Conservation (phyloP, 2,113 vertebrate species). For the Callipepla californica region DNA sequence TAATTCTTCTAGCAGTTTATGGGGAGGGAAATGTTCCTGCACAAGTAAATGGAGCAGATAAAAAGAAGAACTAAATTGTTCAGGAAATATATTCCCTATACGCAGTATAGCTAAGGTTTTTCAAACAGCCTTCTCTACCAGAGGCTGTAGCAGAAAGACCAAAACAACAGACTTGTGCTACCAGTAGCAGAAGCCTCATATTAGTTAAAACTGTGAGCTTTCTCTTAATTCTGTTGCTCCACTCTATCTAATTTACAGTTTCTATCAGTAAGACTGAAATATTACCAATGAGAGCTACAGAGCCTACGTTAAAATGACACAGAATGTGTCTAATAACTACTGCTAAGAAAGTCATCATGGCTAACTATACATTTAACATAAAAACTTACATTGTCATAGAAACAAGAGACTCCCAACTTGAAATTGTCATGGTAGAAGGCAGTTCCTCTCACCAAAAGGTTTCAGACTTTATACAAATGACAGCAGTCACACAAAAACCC, state of each 20-base stretch:
- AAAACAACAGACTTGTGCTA: not conserved
- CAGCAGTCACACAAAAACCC: not conserved
- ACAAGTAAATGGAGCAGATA: constrained; percentile 25
- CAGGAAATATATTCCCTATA: not conserved
- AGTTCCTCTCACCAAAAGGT: not conserved
- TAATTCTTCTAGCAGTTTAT: constrained; percentile 53
- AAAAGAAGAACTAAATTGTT: constrained; percentile 15
- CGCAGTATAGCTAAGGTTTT: not conserved
- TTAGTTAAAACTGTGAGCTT: not conserved
- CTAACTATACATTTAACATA: not conserved
- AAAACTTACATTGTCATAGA: constrained; percentile 9
- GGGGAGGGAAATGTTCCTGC: not conserved
- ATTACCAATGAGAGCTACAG: not conserved
- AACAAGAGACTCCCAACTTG: not conserved
- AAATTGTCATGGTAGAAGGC: not conserved
- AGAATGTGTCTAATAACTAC: not conserved
- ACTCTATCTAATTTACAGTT: not conserved
- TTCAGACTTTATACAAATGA: not conserved
- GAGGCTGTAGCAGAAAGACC: not conserved
- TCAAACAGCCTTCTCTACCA: not conserved
- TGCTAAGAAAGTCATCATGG: not conserved
- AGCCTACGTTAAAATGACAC: not conserved
- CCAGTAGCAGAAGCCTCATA: not conserved
- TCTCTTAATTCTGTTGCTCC: not conserved
- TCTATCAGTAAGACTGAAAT: not conserved